Conservation (phyloP, 1,140 invertebrate genomes). For the Whitmania pigra region DNA sequence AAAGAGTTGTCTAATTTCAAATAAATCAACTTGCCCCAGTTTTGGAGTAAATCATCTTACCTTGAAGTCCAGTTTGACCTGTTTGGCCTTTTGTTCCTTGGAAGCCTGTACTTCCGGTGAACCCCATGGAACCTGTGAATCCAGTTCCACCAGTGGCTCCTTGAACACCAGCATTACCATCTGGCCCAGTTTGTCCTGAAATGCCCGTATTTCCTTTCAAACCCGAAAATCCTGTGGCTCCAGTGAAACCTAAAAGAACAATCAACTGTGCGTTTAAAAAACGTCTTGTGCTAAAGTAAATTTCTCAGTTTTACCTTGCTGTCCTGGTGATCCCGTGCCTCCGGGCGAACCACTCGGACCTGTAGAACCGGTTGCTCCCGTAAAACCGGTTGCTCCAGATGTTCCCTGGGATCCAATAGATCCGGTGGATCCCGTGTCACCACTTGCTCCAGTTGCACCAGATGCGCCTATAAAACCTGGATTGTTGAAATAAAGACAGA, state of each 20-base stretch:
- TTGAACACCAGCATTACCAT: slow-evolving; percentile 4
- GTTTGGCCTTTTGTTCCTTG: slow-evolving; percentile 2
- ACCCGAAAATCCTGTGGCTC: slow-evolving; percentile 1
- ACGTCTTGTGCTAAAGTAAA: not conserved
- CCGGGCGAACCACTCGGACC: slow-evolving; percentile 10
- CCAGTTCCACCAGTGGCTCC: slow-evolving; percentile 3
- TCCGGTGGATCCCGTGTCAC: slow-evolving; percentile 14
- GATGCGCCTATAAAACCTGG: slow-evolving; percentile 13
- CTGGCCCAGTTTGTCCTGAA: not conserved
- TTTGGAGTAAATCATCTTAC: not conserved
- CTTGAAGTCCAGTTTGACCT: not conserved
- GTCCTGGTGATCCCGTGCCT: slow-evolving; percentile 12
- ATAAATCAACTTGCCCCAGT: too few species aligned
- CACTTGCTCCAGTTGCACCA: slow-evolving; percentile 8
- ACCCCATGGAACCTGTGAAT: not conserved
- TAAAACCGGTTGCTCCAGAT: not conserved
- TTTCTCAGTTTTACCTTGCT: not conserved
- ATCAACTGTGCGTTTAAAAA: not conserved
- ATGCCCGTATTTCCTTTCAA: not conserved
- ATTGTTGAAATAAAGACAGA: not conserved
- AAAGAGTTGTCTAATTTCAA: too few species aligned
- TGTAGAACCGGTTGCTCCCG: not conserved
- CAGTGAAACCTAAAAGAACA: not conserved
- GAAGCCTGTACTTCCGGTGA: not conserved
- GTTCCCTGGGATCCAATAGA: slow-evolving; percentile 10